A percentile compares a stretch with the other conserved stretches of the same genome.
These are phyloP conservation scores for Sarcophaga variegata DNA, from an alignment of 2,888 invertebrate species.

Conservation along the genomic window DNA sequence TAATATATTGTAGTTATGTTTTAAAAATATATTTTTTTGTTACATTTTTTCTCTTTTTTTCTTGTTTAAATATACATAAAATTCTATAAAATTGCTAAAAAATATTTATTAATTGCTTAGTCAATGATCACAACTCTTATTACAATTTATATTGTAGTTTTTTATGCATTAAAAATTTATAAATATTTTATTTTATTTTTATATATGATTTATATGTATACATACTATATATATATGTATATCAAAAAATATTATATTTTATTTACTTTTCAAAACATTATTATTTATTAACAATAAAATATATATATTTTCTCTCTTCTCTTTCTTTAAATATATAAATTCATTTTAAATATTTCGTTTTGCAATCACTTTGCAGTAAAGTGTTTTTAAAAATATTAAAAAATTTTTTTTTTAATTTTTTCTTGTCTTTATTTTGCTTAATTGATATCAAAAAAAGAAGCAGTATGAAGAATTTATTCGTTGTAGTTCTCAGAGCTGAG, in stretches of 20 bases:
- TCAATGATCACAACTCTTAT: conserved; percentile 82
- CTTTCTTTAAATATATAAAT: conserved; percentile 52
- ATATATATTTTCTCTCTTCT: conserved; percentile 22
- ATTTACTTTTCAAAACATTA: conserved; percentile 23
- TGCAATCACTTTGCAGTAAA: conserved; percentile 54
- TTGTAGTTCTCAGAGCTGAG: background rate
- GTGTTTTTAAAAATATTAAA: conserved; percentile 58
- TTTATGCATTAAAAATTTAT: conserved; percentile 30
- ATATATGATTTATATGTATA: conserved; percentile 39
- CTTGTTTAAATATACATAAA: conserved; percentile 56
- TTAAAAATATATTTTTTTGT: background rate
- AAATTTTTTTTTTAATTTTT: conserved; percentile 21
- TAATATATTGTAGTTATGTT: background rate
- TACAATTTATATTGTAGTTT: conserved; percentile 69
- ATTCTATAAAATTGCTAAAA: conserved; percentile 71
- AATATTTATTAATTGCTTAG: conserved; percentile 78
- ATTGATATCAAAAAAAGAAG: background rate
- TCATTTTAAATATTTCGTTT: conserved; percentile 33
- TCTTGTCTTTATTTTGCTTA: background rate
- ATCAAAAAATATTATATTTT: conserved; percentile 44
- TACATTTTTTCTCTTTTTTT: conserved; percentile 22
- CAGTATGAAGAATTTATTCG: conserved; percentile 47
- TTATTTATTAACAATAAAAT: conserved; percentile 38
- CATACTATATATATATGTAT: conserved; percentile 37
- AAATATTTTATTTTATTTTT: conserved; percentile 5